Evolutionary conservation across 2,888 invertebrate genomes (phyloP), one percentile per base, ranked within the genome.

Genomic region (Nephrotoma guestfalica): DNA sequence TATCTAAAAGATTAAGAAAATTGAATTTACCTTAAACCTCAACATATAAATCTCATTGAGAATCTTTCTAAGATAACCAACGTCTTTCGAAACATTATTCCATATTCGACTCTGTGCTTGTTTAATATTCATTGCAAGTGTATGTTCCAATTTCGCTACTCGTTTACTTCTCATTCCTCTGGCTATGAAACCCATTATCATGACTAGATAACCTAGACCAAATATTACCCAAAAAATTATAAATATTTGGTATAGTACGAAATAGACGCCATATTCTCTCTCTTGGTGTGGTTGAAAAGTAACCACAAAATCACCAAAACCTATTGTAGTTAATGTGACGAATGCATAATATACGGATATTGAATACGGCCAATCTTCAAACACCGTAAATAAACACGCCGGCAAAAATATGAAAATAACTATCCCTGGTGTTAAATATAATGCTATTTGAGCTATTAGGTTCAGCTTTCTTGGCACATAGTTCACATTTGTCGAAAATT

Each of bases 271-370:
- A 87, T 93, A 93, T 86, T 90, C 89, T 7, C 89, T 89, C 4
- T 90, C 91, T 43, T 91, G 91, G 87, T 89, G 89, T 51, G 90
- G 88, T 30, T 91, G 91, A 89, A 92, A 92, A n/a, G 91, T 91
- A 91, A 97, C 97, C 43, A 98, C 97, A 89, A 94, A 94, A 91
- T 98, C 98, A n/a, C 98, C 98, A 91, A 97, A 98, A 57, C 97
- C 97, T 88, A 98, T 97, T 4, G 97, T 97, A 2, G 97, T 96
- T 11, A 96, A 93, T 0, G 97, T 96, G 13, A 97, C 96, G 90
- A 96, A 97, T 30, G 97, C 95, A 90, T 96, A 98, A 90, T 97
- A 98, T 83, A 97, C 93, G 0, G 97, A 94, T 83, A 96, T 95
- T 7, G 96, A 94, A 90, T 96, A 98, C 7, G 94, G 93, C 98